These are phyloP conservation scores for Momotus momota DNA, from an alignment of 2,797 vertebrate species.

Conservation along the genomic window DNA sequence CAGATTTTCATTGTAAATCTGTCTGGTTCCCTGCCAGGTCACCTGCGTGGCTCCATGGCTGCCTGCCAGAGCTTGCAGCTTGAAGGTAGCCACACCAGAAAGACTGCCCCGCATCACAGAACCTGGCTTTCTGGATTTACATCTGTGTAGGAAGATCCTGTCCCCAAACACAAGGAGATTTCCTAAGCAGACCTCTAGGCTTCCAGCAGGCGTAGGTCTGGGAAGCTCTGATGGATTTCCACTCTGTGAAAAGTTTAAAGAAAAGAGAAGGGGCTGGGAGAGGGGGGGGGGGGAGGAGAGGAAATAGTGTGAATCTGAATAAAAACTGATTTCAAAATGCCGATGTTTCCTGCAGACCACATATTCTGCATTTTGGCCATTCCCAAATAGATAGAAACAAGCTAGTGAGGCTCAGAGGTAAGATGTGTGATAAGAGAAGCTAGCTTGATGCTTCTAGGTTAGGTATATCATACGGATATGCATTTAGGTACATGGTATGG, in stretches of 20 bases:
- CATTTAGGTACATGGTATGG: background rate
- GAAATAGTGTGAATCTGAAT: background rate
- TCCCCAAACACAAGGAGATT: background rate
- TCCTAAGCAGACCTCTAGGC: background rate
- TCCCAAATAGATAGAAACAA: background rate
- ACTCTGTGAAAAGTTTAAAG: background rate
- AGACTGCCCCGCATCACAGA: background rate
- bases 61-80: constrained; percentile 29
- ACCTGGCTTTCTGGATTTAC: background rate
- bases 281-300: too few relatives aligned
- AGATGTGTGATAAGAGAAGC: background rate
- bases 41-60: constrained; percentile 63
- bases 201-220: background rate
- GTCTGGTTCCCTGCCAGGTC: constrained; percentile 74
- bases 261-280: background rate
- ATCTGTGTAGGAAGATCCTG: background rate
- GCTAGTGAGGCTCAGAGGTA: background rate
- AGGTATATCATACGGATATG: background rate
- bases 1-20: constrained; percentile 76
- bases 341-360: background rate
- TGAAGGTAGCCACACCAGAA: constrained; percentile 10
- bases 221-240: background rate
- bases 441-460: background rate
- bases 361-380: background rate
- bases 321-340: background rate